phyloP scores from a whole-genome alignment of 2,113 vertebrate species.

The Sprattus sprattus region DNA sequence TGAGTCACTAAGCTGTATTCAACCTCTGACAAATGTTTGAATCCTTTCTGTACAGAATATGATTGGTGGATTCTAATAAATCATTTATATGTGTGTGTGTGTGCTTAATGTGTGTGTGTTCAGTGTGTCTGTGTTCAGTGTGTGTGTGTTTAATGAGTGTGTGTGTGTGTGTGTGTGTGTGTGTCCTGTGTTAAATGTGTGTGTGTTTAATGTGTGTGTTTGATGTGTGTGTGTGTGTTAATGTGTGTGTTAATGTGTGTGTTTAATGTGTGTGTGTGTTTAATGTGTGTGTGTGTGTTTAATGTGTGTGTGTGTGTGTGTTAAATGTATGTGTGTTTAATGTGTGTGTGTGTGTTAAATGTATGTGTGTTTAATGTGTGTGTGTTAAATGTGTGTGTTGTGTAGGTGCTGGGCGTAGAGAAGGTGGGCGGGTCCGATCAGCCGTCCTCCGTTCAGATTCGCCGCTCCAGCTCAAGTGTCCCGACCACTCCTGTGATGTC shows the following conservation, averaged over 20 bases:
- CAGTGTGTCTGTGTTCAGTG: too few species aligned
- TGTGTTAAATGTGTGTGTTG: neutral
- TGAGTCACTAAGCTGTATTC: too few species aligned
- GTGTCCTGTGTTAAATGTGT: neutral
- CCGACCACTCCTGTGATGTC: constrained; percentile 11
- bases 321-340: neutral
- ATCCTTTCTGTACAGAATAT: too few species aligned
- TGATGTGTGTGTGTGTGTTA: neutral
- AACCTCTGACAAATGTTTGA: too few species aligned
- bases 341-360: neutral
- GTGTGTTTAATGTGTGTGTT: neutral
- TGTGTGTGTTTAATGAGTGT: neutral
- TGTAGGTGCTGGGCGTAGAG: constrained; percentile 81
- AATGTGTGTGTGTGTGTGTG: constrained; percentile 77
- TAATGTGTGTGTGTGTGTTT: constrained; percentile 16
- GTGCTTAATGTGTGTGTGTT: neutral
- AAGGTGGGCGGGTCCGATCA: constrained; percentile 69
- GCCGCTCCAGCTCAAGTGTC: constrained; percentile 60
- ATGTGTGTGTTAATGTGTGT: neutral
- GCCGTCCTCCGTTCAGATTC: constrained; percentile 80
- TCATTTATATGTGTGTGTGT: too few species aligned
- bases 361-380: neutral
- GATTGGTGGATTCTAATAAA: too few species aligned
- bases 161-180: neutral
- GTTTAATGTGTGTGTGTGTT: neutral